phyloP scores from a whole-genome alignment of 1,140 invertebrate genomes.

The Wiebesia pumilae region DNA sequence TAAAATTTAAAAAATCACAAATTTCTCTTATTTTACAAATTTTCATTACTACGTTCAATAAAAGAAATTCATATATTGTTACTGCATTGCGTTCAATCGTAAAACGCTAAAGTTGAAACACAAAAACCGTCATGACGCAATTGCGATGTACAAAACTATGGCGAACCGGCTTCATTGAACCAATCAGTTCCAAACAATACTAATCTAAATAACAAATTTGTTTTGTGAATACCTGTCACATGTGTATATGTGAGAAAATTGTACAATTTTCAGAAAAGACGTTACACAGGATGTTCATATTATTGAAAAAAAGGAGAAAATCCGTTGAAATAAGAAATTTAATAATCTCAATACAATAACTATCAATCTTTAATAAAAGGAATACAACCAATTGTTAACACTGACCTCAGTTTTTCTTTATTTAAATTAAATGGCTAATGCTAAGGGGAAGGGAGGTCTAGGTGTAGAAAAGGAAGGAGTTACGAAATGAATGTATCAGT shows the following conservation, averaged over 20 bases:
- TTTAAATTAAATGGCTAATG: no score
- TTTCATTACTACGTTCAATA: background rate
- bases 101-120: background rate
- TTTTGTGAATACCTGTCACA: constrained; percentile 14
- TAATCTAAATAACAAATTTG: constrained; percentile 19
- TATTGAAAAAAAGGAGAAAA: no score
- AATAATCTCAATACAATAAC: background rate
- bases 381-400: background rate
- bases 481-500: no score
- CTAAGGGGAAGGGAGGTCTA: no score
- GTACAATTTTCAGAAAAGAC: no score
- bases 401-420: no score
- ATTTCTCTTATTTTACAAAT: no score
- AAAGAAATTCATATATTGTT: background rate
- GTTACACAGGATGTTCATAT: no score
- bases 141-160: background rate
- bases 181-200: constrained; percentile 46
- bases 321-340: no score
- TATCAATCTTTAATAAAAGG: background rate
- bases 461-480: no score
- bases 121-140: constrained; percentile 35
- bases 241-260: background rate
- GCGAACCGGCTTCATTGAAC: constrained; percentile 28
- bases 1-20: no score
- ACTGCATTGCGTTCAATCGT: background rate